Conservation (phyloP, 2,888 invertebrate species). For the Tillus elongatus region DNA sequence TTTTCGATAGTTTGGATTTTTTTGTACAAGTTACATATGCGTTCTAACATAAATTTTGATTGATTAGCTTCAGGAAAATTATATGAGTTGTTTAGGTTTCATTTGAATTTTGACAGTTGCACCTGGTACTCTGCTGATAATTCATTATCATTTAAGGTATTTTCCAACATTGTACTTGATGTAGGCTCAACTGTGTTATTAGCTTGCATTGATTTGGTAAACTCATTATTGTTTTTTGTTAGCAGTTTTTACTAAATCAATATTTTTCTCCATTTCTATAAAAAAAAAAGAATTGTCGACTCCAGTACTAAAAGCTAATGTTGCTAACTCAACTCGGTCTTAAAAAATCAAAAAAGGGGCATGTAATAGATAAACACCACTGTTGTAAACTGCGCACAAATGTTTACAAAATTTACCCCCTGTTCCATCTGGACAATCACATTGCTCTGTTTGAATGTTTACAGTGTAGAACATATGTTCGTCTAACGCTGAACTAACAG, state of each 20-base stretch:
- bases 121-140: constrained; percentile 12
- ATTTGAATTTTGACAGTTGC: constrained; percentile 9
- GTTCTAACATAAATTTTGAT: constrained; percentile 16
- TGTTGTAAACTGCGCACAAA: constrained; percentile 14
- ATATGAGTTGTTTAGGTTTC: constrained; percentile 12
- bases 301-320: constrained; percentile 13
- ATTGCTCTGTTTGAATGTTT: too few relatives aligned
- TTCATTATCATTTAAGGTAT: constrained; percentile 8
- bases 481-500: too few relatives aligned
- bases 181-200: constrained; percentile 13
- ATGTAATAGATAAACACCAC: constrained; percentile 14
- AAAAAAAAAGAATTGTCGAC: constrained; percentile 15
- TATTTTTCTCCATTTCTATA: constrained; percentile 15
- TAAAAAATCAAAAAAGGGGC: constrained; percentile 14
- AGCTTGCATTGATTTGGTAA: constrained; percentile 5
- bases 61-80: constrained; percentile 15
- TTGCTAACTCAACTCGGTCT: constrained; percentile 14
- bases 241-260: constrained; percentile 2
- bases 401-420: too few relatives aligned
- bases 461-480: too few relatives aligned
- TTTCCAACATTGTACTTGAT: constrained; percentile 13
- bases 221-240: constrained; percentile 6
- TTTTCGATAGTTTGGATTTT: constrained; percentile 14
- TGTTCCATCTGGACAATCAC: too few relatives aligned
- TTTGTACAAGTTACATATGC: constrained; percentile 14